Percentiles rank a stretch among this genome's conserved stretches.
These are phyloP conservation scores for Tragulus kanchil DNA, from an alignment of 2,113 vertebrate genomes.

Conservation along the genomic window DNA sequence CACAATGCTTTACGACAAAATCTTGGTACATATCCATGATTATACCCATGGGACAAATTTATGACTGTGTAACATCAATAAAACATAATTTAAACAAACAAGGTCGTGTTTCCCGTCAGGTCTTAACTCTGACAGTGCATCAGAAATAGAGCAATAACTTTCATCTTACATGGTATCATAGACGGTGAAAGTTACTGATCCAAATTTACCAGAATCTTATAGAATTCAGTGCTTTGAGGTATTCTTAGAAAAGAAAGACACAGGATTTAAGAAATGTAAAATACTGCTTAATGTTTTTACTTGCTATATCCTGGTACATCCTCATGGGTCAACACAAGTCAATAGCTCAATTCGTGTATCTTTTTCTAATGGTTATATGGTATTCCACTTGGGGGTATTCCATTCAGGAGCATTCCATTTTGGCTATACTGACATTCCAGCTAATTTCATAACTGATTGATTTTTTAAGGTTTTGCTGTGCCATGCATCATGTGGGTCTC, in stretches of 20 bases:
- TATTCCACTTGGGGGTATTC: background rate
- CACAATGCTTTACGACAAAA: slow-evolving; percentile 39
- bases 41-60: slow-evolving; percentile 15
- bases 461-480: background rate
- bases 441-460: background rate
- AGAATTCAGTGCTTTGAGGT: slow-evolving; percentile 41
- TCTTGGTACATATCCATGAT: background rate
- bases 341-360: background rate
- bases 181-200: slow-evolving; percentile 37
- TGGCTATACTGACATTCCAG: background rate
- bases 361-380: background rate
- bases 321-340: background rate
- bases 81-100: slow-evolving; percentile 44
- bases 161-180: background rate
- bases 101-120: background rate
- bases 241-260: slow-evolving; percentile 38
- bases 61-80: slow-evolving; percentile 2
- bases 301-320: background rate
- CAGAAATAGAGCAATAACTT: slow-evolving; percentile 41
- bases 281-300: background rate
- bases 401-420: background rate
- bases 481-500: background rate
- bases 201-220: slow-evolving; percentile 43
- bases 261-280: slow-evolving; percentile 32
- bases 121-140: background rate